Conservation (phyloP, 2,797 vertebrate genomes). For the Nasua narica region DNA sequence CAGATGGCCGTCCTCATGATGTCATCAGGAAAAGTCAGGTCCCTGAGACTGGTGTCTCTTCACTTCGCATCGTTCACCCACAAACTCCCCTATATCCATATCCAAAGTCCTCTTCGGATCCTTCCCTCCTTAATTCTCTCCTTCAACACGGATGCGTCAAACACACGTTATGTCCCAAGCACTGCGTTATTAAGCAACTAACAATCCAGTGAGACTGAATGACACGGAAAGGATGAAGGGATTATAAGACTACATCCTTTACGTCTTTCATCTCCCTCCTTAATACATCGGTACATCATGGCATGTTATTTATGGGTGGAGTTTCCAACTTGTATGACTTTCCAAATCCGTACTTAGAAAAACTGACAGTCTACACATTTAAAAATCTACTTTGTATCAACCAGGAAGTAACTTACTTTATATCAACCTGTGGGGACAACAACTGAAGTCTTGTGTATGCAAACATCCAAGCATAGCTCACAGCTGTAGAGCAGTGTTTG, state of each 20-base stretch:
- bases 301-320: not conserved
- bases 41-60: not conserved
- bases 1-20: not conserved
- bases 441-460: constrained; percentile 96
- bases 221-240: not conserved
- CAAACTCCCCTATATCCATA: not conserved
- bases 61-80: not conserved
- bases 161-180: not conserved
- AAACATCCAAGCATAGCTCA: constrained; percentile 98
- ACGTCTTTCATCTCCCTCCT: not conserved
- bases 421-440: constrained; percentile 97
- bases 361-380: not conserved
- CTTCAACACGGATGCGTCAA: not conserved
- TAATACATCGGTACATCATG: not conserved
- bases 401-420: constrained; percentile 90
- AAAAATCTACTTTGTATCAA: not conserved
- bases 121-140: not conserved
- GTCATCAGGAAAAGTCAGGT: not conserved
- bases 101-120: not conserved
- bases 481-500: constrained; percentile 94
- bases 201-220: not conserved
- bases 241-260: not conserved
- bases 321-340: not conserved
- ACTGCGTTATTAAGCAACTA: not conserved
- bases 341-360: not conserved